Conservation (phyloP, 2,797 vertebrate species). For the Sebastes paucispinis region DNA sequence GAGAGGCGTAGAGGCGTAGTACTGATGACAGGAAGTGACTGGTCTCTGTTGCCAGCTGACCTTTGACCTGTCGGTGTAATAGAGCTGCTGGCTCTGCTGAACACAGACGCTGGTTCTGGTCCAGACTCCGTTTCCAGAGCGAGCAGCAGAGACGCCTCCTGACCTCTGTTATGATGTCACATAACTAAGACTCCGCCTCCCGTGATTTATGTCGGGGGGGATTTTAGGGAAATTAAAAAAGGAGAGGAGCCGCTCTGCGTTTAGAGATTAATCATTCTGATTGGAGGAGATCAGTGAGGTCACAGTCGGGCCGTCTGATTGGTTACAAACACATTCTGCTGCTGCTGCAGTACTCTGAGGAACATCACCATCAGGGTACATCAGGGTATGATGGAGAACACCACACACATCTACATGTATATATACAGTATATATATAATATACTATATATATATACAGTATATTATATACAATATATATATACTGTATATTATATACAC, state of each 20-base stretch:
- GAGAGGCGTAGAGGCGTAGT: not conserved
- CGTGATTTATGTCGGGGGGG: constrained; percentile 18
- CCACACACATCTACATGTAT: no score
- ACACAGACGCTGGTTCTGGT: not conserved
- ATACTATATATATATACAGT: no score
- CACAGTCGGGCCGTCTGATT: no score
- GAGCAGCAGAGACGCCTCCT: not conserved
- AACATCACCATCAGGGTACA: no score
- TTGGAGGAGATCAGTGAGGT: not conserved
- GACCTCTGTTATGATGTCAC: constrained; percentile 7
- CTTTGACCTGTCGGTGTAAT: not conserved
- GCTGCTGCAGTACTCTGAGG: no score
- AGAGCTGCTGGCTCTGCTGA: constrained; percentile 28
- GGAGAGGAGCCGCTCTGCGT: not conserved
- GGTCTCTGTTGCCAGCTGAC: constrained; percentile 7
- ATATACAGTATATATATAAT: no score
- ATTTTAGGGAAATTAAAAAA: constrained; percentile 42
- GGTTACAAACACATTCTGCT: no score
- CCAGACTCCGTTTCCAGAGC: not conserved
- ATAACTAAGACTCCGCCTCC: not conserved
- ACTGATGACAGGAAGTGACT: not conserved
- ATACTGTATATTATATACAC: no score
- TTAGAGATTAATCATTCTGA: not conserved
- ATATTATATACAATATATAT: no score
- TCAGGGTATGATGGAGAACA: no score